Conservation (phyloP, 2,797 vertebrate genomes). For the Microhierax caerulescens region DNA sequence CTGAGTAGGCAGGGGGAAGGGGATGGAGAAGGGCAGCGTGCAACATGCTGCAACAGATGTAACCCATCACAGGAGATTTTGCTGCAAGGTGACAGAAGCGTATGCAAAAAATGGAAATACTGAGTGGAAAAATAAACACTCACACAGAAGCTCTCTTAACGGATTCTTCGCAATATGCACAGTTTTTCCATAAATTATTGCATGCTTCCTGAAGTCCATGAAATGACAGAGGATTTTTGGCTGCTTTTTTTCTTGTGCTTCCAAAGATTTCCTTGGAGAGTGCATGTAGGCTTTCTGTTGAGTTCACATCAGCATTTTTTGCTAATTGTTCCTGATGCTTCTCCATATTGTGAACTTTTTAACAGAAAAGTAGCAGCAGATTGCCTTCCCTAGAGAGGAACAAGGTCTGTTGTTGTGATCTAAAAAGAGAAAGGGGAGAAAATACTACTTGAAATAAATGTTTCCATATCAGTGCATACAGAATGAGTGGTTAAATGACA, state of each 20-base stretch:
- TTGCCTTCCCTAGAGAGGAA: slow-evolving; percentile 45
- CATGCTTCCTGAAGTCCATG: slow-evolving; percentile 13
- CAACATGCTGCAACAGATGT: slow-evolving; percentile 19
- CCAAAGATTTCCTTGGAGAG: slow-evolving; percentile 54
- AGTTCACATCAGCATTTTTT: slow-evolving; percentile 48
- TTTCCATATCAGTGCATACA: not conserved
- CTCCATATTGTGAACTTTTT: slow-evolving; percentile 64
- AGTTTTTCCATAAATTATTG: slow-evolving; percentile 33
- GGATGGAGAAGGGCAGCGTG: not conserved
- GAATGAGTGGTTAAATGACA: not conserved
- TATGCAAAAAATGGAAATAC: slow-evolving; percentile 29
- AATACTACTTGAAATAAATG: not conserved
- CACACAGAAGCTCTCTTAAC: not conserved
- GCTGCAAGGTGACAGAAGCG: slow-evolving; percentile 26
- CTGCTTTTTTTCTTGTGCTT: slow-evolving; percentile 1
- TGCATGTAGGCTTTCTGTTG: slow-evolving; percentile 26
- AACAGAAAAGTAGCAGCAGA: slow-evolving; percentile 51
- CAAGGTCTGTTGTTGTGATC: slow-evolving; percentile 21
- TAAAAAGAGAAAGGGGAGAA: slow-evolving; percentile 37
- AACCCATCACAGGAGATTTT: slow-evolving; percentile 48
- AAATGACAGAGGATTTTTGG: slow-evolving; percentile 1
- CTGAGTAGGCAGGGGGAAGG: not conserved
- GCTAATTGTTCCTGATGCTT: slow-evolving; percentile 70
- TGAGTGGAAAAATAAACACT: not conserved
- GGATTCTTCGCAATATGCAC: not conserved